phyloP scores from a whole-genome alignment of 2,888 invertebrate genomes.

The Calameuta filiformis region DNA sequence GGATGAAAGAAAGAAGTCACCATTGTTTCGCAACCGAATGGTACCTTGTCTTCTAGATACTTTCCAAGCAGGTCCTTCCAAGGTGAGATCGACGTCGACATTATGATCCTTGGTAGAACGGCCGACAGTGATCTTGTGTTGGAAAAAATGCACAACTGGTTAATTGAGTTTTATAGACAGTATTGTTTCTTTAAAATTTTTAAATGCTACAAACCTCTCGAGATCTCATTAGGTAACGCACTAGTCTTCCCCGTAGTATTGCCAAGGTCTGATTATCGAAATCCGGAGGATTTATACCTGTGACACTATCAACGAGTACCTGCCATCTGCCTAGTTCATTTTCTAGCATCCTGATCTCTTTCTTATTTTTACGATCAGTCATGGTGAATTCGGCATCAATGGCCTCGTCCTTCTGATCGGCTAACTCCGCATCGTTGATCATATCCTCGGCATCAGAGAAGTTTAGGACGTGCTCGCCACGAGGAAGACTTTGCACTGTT shows the following conservation, averaged over 20 bases:
- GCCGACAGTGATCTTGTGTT: constrained; percentile 85
- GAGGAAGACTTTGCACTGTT: constrained; percentile 74
- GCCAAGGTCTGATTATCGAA: constrained; percentile 95
- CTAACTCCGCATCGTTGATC: constrained; percentile 84
- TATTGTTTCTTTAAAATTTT: background rate
- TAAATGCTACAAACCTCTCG: constrained; percentile 72
- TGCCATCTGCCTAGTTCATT: constrained; percentile 93
- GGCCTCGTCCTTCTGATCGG: constrained; percentile 83
- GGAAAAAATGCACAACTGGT: constrained; percentile 16
- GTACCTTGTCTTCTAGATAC: constrained; percentile 93
- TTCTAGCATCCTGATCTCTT: constrained; percentile 88
- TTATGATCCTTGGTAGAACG: constrained; percentile 87
- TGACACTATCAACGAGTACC: constrained; percentile 90
- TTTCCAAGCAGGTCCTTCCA: constrained; percentile 96
- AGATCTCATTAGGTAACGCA: constrained; percentile 94
- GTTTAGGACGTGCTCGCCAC: constrained; percentile 74
- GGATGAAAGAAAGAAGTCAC: constrained; percentile 94
- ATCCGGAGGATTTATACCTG: constrained; percentile 85
- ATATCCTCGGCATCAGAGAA: constrained; percentile 95
- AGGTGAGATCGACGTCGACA: constrained; percentile 92
- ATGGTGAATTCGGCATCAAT: constrained; percentile 82
- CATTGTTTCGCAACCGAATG: constrained; percentile 88
- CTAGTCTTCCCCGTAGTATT: constrained; percentile 89
- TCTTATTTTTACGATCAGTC: constrained; percentile 81
- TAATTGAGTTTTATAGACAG: background rate